These are phyloP conservation scores for Diplodus puntazzo DNA, from an alignment of 2,797 vertebrate species.

Conservation along the genomic window DNA sequence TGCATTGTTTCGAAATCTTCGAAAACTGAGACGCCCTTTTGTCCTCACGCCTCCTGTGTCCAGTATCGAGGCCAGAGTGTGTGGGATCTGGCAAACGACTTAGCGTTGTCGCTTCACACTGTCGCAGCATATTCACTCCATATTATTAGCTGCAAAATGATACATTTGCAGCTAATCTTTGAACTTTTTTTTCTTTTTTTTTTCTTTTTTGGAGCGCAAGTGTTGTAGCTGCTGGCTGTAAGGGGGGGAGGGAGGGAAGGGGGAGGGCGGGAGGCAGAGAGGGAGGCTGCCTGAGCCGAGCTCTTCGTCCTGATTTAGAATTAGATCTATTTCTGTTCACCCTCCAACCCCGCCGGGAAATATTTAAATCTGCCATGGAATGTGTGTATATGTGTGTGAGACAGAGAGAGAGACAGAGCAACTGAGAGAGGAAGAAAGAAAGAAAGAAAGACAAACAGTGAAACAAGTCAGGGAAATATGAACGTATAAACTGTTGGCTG, in stretches of 20 bases:
- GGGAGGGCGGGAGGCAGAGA: slow-evolving; percentile 17
- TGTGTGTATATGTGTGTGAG: slow-evolving; percentile 43
- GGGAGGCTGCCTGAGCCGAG: slow-evolving; percentile 56
- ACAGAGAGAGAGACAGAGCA: not conserved
- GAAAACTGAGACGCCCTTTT: slow-evolving; percentile 31
- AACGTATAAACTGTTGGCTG: slow-evolving; percentile 26
- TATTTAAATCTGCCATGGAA: slow-evolving; percentile 80
- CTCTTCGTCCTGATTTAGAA: slow-evolving; percentile 84
- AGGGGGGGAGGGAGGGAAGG: slow-evolving; percentile 19
- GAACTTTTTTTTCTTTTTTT: slow-evolving; percentile 47
- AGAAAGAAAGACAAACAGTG: slow-evolving; percentile 14
- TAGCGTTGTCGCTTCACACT: slow-evolving; percentile 18
- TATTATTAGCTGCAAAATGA: slow-evolving; percentile 24
- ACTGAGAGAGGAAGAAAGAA: not conserved
- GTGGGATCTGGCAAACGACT: slow-evolving; percentile 19
- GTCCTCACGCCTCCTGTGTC: slow-evolving; percentile 31
- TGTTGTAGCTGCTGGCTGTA: slow-evolving; percentile 62
- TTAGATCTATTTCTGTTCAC: slow-evolving; percentile 83
- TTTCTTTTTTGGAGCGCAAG: slow-evolving; percentile 17
- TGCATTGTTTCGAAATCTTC: slow-evolving; percentile 18
- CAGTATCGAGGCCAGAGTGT: not conserved
- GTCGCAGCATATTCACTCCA: slow-evolving; percentile 10
- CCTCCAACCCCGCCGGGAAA: slow-evolving; percentile 79
- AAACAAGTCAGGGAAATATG: slow-evolving; percentile 31
- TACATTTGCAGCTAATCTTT: slow-evolving; percentile 54